A percentile compares a stretch with the other conserved stretches of the same genome.
Evolutionary conservation across 1,140 invertebrate genomes (phyloP).

Genomic region (Kradibia gibbosae): DNA sequence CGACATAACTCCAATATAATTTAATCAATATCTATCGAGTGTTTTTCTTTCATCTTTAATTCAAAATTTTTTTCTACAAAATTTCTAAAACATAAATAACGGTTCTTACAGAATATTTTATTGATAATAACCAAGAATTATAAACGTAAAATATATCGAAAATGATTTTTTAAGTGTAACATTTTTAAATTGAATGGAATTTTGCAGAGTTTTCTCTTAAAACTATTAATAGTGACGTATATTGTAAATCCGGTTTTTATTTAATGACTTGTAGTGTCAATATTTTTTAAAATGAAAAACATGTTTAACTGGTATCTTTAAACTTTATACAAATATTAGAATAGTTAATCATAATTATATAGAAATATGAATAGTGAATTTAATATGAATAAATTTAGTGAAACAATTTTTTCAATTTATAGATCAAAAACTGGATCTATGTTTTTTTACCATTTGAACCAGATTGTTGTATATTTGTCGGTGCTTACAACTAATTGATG

Average conservation of each 20-base stretch:
- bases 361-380: neutral
- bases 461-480: too few species aligned
- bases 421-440: too few species aligned
- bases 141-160: neutral
- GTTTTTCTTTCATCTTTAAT: too few species aligned
- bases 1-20: too few species aligned
- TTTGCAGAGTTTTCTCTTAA: neutral
- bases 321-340: neutral
- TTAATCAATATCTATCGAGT: too few species aligned
- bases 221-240: neutral
- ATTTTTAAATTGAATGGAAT: neutral
- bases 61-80: too few species aligned
- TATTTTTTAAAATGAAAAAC: neutral
- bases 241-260: neutral
- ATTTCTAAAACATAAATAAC: too few species aligned
- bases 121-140: too few species aligned
- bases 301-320: neutral
- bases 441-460: too few species aligned
- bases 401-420: too few species aligned
- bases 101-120: too few species aligned
- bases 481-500: too few species aligned
- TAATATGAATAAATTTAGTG: neutral
- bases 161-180: neutral
- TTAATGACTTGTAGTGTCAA: neutral
- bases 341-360: constrained; percentile 1